Conservation (phyloP, 2,888 invertebrate species). For the Tetragnatha montana region DNA sequence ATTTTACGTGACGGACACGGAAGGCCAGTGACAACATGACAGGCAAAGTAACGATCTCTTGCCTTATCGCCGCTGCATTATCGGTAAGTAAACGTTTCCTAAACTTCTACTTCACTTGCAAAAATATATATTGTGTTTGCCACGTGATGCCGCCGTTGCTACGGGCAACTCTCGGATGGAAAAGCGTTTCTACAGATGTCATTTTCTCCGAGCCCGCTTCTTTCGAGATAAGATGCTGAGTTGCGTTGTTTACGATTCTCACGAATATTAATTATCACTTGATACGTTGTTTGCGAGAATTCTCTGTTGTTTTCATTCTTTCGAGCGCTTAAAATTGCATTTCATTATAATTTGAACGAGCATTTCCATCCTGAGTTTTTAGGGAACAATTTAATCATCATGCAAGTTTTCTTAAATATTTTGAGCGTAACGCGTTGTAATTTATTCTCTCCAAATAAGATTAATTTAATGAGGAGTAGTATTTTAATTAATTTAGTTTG, state of each 20-base stretch:
- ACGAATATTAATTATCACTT: background rate
- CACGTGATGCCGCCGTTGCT: constrained; percentile 62
- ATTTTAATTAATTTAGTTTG: too few species aligned
- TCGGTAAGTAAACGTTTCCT: constrained; percentile 68
- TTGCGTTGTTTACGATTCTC: background rate
- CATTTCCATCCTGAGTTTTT: too few species aligned
- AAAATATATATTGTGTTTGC: constrained; percentile 64
- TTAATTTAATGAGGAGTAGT: too few species aligned
- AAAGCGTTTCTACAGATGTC: constrained; percentile 31
- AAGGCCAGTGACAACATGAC: constrained; percentile 48
- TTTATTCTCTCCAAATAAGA: too few species aligned
- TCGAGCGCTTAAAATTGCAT: background rate
- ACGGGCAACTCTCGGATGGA: constrained; percentile 53
- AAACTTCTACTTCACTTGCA: constrained; percentile 53
- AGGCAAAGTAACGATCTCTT: constrained; percentile 50
- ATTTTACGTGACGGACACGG: constrained; percentile 35
- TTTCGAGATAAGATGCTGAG: constrained; percentile 40
- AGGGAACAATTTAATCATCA: too few species aligned
- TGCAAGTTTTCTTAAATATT: too few species aligned
- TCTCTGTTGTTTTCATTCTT: background rate
- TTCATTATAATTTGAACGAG: too few species aligned
- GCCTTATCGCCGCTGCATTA: constrained; percentile 56
- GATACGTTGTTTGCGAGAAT: background rate
- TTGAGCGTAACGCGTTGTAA: too few species aligned
- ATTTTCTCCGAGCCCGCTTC: constrained; percentile 4